Conservation (phyloP, 2,113 vertebrate genomes). For the Diadophis punctatus region DNA sequence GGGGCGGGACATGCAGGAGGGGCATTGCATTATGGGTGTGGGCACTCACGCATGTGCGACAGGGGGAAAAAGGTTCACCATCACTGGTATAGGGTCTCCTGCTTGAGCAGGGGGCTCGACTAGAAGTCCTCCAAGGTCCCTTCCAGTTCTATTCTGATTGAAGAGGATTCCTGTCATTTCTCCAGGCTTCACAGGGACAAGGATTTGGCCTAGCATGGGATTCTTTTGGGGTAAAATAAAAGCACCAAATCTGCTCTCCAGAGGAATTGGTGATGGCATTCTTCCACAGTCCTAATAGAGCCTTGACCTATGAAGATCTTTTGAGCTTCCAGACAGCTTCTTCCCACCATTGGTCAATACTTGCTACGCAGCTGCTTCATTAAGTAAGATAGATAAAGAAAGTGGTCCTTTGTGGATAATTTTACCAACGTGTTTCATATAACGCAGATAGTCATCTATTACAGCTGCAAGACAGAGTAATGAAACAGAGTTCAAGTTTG, state of each 20-base stretch:
- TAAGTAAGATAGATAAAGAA: slow-evolving; percentile 22
- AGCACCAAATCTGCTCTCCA: neutral
- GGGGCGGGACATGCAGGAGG: no score
- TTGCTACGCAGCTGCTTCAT: slow-evolving; percentile 30
- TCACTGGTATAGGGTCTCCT: neutral
- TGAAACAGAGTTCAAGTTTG: slow-evolving; percentile 16
- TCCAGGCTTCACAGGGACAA: neutral
- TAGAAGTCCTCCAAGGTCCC: neutral
- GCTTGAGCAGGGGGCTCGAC: neutral
- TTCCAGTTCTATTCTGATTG: neutral
- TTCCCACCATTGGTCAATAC: neutral
- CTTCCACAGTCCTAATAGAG: neutral
- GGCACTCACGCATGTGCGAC: no score
- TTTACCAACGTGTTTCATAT: slow-evolving; percentile 39
- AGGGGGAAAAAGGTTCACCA: no score
- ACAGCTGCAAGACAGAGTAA: slow-evolving; percentile 18
- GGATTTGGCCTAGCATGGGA: neutral
- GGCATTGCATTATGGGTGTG: no score
- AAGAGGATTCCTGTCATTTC: neutral
- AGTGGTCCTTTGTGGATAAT: slow-evolving; percentile 47
- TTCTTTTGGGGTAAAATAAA: neutral
- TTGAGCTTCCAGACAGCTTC: neutral
- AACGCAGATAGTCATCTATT: slow-evolving; percentile 19
- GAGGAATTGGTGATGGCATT: neutral
- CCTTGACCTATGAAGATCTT: neutral